These are phyloP conservation scores for Cheirogaleus medius DNA, from an alignment of 2,113 vertebrate genomes.

Conservation along the genomic window DNA sequence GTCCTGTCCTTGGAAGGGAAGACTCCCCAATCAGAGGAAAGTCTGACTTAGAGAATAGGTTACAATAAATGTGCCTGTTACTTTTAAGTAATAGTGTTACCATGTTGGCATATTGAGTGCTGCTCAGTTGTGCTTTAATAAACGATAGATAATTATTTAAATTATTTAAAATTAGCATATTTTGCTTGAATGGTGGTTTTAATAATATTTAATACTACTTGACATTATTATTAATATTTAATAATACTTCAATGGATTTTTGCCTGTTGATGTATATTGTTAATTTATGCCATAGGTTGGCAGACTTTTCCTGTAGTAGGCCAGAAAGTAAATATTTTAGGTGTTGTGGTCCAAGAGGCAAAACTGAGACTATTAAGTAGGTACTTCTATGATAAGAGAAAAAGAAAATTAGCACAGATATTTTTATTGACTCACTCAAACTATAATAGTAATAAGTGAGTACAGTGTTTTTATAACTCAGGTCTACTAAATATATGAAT, in stretches of 20 bases:
- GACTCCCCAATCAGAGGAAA: not conserved
- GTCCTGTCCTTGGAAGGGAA: not conserved
- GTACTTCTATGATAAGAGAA: not conserved
- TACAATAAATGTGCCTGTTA: not conserved
- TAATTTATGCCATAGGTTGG: not conserved
- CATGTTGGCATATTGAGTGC: not conserved
- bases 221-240: not conserved
- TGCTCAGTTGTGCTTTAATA: not conserved
- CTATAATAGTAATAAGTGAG: not conserved
- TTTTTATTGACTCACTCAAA: not conserved
- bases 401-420: not conserved
- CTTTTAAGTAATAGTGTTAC: not conserved
- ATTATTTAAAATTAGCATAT: not conserved
- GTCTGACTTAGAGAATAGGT: not conserved
- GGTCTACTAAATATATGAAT: not conserved
- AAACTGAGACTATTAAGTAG: not conserved
- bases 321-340: not conserved
- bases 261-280: not conserved
- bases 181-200: not conserved
- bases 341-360: not conserved
- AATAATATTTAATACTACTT: not conserved
- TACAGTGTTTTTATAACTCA: not conserved
- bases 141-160: not conserved
- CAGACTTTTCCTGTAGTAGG: not conserved
- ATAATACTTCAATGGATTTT: slow-evolving; percentile 1